Conservation (phyloP, 2,888 invertebrate species). For the Agonopterix heracliana region DNA sequence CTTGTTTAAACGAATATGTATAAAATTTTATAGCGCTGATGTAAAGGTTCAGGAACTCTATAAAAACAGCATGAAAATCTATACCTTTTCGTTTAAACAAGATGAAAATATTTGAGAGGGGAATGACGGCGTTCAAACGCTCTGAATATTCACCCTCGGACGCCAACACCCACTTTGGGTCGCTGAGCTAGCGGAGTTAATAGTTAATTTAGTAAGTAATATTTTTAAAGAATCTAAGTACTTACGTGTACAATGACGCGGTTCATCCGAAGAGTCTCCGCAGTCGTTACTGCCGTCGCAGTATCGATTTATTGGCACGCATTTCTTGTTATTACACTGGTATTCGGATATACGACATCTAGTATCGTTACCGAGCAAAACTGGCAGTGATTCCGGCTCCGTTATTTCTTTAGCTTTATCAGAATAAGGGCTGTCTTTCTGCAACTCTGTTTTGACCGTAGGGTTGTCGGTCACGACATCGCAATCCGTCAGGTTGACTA, state of each 20-base stretch:
- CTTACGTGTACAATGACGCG: constrained; percentile 89
- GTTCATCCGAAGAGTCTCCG: constrained; percentile 87
- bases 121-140: too few relatives aligned
- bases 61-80: too few relatives aligned
- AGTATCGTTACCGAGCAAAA: constrained; percentile 62
- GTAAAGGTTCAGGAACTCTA: too few relatives aligned
- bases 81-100: too few relatives aligned
- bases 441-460: constrained; percentile 24
- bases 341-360: constrained; percentile 81
- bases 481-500: constrained; percentile 47
- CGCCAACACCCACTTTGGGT: too few relatives aligned
- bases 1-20: too few relatives aligned
- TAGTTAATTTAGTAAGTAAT: too few relatives aligned
- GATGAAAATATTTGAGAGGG: too few relatives aligned
- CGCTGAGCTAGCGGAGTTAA: too few relatives aligned
- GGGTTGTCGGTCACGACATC: constrained; percentile 45
- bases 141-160: too few relatives aligned
- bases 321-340: constrained; percentile 80
- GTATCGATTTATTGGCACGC: constrained; percentile 82
- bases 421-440: constrained; percentile 36
- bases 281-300: constrained; percentile 89
- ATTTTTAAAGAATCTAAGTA: constrained; percentile 23
- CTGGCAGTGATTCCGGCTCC: constrained; percentile 58
- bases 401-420: constrained; percentile 36
- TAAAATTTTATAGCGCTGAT: too few relatives aligned